A percentile compares a stretch with the other conserved stretches of the same genome.
Conservation (phyloP, 2,113 vertebrate genomes). For the Rhinogobius similis region DNA sequence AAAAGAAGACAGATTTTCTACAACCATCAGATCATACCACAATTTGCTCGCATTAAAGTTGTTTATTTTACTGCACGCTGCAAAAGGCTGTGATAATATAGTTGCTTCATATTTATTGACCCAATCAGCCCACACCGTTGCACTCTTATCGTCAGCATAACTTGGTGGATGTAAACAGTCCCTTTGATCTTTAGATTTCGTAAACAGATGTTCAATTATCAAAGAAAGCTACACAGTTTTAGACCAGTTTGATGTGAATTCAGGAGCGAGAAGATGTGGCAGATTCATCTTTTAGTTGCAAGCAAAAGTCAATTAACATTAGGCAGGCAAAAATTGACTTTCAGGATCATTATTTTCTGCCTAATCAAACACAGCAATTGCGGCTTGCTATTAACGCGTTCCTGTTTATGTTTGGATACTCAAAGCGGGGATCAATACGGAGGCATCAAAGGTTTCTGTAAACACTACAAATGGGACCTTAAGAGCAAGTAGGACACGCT, state of each 20-base stretch:
- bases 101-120: neutral
- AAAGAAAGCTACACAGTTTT: constrained; percentile 4
- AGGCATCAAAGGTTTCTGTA: constrained; percentile 8
- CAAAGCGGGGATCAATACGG: constrained; percentile 7
- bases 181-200: neutral
- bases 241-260: neutral
- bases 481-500: constrained; percentile 5
- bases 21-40: neutral
- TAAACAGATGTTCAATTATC: neutral
- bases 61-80: neutral
- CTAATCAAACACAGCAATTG: constrained; percentile 8
- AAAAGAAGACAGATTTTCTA: neutral
- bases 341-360: constrained; percentile 15
- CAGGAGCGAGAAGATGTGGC: neutral
- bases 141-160: neutral
- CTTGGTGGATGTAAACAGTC: neutral
- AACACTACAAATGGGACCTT: constrained; percentile 19
- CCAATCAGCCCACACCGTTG: neutral
- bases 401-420: constrained; percentile 10
- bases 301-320: constrained; percentile 9
- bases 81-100: neutral
- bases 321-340: neutral
- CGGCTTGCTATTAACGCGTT: constrained; percentile 9
- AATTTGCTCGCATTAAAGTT: neutral
- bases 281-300: constrained; percentile 3